Percentiles rank a stretch among this genome's conserved stretches.
phyloP scores from a whole-genome alignment of 2,888 invertebrate species.

The Cantharis lateralis region DNA sequence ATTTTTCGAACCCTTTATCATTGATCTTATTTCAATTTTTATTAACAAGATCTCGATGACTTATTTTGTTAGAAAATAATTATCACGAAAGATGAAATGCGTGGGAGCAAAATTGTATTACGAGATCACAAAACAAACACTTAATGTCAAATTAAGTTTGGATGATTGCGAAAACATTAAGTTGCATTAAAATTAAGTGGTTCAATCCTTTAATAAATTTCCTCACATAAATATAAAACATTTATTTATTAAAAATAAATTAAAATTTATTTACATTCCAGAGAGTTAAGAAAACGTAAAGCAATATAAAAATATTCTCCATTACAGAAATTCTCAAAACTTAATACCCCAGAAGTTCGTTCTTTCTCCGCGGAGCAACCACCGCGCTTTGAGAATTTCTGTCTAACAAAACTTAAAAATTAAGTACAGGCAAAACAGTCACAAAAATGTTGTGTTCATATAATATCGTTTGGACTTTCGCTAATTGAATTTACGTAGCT shows the following conservation, averaged over 20 bases:
- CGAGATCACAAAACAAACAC: neutral
- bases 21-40: neutral
- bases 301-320: neutral
- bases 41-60: neutral
- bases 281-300: neutral
- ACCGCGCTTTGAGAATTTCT: neutral
- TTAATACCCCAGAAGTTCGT: too few species aligned
- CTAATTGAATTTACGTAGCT: slow-evolving; percentile 45
- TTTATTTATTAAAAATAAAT: neutral
- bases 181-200: neutral
- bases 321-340: neutral
- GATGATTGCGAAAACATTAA: neutral
- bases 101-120: neutral
- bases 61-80: neutral
- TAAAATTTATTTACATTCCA: neutral
- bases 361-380: neutral
- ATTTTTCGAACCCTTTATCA: neutral
- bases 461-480: slow-evolving; percentile 40
- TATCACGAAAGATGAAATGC: neutral
- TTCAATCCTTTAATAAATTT: neutral
- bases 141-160: neutral
- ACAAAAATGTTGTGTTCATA: slow-evolving; percentile 10
- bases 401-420: neutral
- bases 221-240: neutral
- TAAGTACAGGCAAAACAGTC: neutral